Percentiles rank a stretch among this genome's conserved stretches.
Evolutionary conservation across 2,888 invertebrate genomes (phyloP).

Genomic region (Agrypnus murinus): DNA sequence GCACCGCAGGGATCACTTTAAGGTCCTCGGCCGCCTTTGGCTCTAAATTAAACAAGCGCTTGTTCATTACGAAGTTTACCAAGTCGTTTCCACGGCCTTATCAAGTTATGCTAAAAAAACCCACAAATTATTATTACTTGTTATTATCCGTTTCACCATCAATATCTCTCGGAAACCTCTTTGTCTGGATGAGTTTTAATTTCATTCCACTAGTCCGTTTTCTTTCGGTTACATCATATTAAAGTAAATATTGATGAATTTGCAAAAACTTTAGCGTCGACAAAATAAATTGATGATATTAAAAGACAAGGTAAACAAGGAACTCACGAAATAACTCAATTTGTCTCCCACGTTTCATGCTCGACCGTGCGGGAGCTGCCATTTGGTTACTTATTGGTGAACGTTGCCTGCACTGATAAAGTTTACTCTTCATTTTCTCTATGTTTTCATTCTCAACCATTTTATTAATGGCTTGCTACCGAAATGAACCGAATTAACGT

Average conservation of each 20-base stretch:
- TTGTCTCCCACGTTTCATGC: conserved; percentile 47
- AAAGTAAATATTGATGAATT: conserved; percentile 43
- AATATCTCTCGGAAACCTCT: too few relatives aligned
- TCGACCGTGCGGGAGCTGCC: conserved; percentile 44
- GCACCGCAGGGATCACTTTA: conserved; percentile 42
- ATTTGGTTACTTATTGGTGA: conserved; percentile 49
- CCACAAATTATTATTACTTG: background rate
- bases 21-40: conserved; percentile 23
- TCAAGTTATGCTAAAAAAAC: conserved; percentile 4
- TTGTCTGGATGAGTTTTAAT: conserved; percentile 15
- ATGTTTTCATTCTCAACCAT: conserved; percentile 29
- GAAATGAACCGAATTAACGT: conserved; percentile 6
- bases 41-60: conserved; percentile 35
- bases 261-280: conserved; percentile 38
- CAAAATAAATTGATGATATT: conserved; percentile 47
- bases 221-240: conserved; percentile 16
- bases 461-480: conserved; percentile 10
- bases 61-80: conserved; percentile 8
- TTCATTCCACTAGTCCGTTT: background rate
- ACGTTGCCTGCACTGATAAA: conserved; percentile 41
- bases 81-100: background rate
- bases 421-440: conserved; percentile 35
- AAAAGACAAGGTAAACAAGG: conserved; percentile 46
- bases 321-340: conserved; percentile 49
- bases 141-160: too few relatives aligned